These are phyloP conservation scores for Troglohyphantes excavatus DNA, from an alignment of 2,888 invertebrate species.

Conservation along the genomic window DNA sequence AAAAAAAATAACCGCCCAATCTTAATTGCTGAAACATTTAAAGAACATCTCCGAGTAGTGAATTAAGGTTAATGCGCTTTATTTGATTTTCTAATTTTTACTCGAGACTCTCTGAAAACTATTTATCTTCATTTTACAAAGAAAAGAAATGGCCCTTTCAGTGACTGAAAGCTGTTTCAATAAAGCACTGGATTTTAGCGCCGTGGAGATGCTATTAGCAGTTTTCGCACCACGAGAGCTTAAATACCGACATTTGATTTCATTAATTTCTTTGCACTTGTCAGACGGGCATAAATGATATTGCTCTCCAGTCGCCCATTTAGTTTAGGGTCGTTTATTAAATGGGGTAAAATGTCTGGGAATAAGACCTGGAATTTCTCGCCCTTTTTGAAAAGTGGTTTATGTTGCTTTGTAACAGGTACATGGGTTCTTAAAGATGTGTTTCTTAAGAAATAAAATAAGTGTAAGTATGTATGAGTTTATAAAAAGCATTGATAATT, in stretches of 20 bases:
- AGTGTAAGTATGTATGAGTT: too few species aligned
- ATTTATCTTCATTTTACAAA: slow-evolving; percentile 45
- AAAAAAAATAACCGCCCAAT: slow-evolving; percentile 19
- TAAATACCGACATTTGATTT: slow-evolving; percentile 42
- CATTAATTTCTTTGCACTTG: slow-evolving; percentile 9
- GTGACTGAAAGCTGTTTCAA: slow-evolving; percentile 22
- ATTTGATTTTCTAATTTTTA: slow-evolving; percentile 66
- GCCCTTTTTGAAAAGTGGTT: neutral
- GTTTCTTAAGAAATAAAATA: neutral
- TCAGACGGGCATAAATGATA: neutral
- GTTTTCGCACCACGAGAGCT: slow-evolving; percentile 4
- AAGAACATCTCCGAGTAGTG: slow-evolving; percentile 50
- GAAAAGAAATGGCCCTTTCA: slow-evolving; percentile 6
- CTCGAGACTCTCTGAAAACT: neutral
- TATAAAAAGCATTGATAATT: too few species aligned
- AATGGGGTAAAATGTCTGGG: neutral
- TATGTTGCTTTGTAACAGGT: neutral
- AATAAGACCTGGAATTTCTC: neutral
- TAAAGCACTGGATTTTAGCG: slow-evolving; percentile 11
- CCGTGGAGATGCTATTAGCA: slow-evolving; percentile 13
- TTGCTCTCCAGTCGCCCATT: neutral
- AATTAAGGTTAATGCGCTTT: slow-evolving; percentile 71
- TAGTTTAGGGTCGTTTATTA: slow-evolving; percentile 9
- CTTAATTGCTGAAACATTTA: slow-evolving; percentile 63
- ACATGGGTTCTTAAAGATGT: neutral